Percentiles rank a stretch among this genome's conserved stretches.
These are phyloP conservation scores for Charina bottae DNA, from an alignment of 2,113 vertebrate species.

Conservation along the genomic window DNA sequence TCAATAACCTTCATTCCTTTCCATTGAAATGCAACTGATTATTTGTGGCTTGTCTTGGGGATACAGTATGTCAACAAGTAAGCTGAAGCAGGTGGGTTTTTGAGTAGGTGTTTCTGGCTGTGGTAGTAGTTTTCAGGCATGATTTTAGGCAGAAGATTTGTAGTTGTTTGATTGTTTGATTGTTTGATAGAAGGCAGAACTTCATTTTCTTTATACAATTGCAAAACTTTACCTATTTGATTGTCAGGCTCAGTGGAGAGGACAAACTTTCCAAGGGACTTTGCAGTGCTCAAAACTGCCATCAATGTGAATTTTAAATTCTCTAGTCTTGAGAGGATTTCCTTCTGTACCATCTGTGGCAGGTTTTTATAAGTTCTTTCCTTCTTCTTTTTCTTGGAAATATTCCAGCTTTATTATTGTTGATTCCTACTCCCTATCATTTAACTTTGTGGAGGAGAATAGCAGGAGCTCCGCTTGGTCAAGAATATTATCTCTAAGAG, in stretches of 20 bases:
- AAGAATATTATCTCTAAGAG: neutral
- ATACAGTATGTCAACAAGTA: neutral
- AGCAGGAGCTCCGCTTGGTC: neutral
- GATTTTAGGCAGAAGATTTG: neutral
- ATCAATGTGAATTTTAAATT: neutral
- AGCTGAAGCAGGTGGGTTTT: neutral
- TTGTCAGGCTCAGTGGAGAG: neutral
- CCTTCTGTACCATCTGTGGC: neutral
- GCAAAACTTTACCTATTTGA: neutral
- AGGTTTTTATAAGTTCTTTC: neutral
- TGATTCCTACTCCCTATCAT: neutral
- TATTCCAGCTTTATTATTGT: neutral
- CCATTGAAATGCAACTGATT: neutral
- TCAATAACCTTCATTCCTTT: neutral
- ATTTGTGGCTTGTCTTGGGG: neutral
- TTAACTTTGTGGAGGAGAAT: neutral
- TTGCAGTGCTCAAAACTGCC: neutral
- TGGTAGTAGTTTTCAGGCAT: neutral
- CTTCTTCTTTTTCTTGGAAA: neutral
- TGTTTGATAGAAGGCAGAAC: neutral
- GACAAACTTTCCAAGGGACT: neutral
- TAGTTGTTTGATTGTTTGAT: neutral
- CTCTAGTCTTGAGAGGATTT: neutral
- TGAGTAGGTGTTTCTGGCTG: neutral
- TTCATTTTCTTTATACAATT: neutral